These are phyloP conservation scores for Tetraodon nigroviridis DNA, from an alignment of 2,113 vertebrate genomes.

Conservation along the genomic window DNA sequence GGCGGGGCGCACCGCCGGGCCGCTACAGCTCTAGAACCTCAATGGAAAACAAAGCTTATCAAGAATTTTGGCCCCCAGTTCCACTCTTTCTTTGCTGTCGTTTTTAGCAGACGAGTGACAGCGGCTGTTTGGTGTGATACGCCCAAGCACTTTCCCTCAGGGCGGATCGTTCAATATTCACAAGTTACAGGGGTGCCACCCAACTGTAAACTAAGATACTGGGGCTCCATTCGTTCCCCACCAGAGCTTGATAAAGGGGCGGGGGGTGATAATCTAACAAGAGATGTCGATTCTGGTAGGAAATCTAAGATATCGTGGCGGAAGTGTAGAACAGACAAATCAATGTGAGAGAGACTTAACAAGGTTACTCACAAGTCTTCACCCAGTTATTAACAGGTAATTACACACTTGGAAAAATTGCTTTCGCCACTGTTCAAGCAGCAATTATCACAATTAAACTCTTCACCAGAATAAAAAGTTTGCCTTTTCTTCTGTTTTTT, in stretches of 20 bases:
- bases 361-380: too few species aligned
- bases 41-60: constrained; percentile 44
- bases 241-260: neutral
- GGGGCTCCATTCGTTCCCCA: constrained; percentile 8
- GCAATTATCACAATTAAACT: too few species aligned
- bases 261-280: too few species aligned
- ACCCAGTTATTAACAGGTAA: too few species aligned
- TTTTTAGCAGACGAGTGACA: constrained; percentile 54
- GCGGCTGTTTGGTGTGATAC: constrained; percentile 52
- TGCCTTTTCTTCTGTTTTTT: too few species aligned
- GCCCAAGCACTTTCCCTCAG: constrained; percentile 68
- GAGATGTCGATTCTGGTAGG: too few species aligned
- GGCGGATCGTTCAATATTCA: constrained; percentile 72
- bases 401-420: too few species aligned
- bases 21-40: constrained; percentile 52
- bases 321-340: too few species aligned
- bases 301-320: too few species aligned
- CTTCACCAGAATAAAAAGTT: too few species aligned
- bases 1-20: constrained; percentile 36
- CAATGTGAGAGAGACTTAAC: too few species aligned
- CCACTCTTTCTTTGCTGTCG: constrained; percentile 39
- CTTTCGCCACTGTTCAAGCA: too few species aligned
- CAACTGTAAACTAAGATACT: constrained; percentile 45
- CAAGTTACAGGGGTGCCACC: constrained; percentile 49
- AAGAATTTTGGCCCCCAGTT: constrained; percentile 27